Evolutionary conservation across 2,113 vertebrate species (phyloP).

Genomic region (Apteryx owenii): DNA sequence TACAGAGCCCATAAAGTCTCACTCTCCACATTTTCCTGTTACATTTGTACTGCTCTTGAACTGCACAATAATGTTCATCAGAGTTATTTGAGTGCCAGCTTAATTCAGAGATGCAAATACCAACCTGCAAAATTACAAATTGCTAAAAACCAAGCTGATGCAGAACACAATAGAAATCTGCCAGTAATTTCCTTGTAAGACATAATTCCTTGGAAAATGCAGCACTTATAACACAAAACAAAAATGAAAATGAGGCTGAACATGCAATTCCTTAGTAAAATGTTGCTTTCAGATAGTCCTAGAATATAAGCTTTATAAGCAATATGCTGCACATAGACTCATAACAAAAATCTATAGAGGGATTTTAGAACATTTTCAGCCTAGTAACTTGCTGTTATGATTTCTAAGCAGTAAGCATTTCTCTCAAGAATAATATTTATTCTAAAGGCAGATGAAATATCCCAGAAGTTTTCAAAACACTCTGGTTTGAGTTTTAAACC

Average conservation of each 20-base stretch:
- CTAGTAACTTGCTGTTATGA: neutral
- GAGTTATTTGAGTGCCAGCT: constrained; percentile 37
- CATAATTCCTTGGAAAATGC: constrained; percentile 52
- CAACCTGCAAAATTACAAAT: constrained; percentile 52
- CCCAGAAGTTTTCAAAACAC: constrained; percentile 65
- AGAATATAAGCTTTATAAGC: constrained; percentile 20
- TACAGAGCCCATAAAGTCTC: neutral
- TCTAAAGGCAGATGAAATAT: constrained; percentile 41
- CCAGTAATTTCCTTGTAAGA: neutral
- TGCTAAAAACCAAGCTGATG: constrained; percentile 59
- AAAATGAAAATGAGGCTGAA: constrained; percentile 8
- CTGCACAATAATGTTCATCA: constrained; percentile 23
- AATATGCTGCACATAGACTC: neutral
- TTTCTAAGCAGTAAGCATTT: constrained; percentile 1
- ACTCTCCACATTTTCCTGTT: neutral
- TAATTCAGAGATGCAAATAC: constrained; percentile 34
- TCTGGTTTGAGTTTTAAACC: constrained; percentile 67
- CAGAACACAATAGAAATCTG: constrained; percentile 26
- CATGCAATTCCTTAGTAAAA: constrained; percentile 26
- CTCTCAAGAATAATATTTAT: neutral
- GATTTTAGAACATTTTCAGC: neutral
- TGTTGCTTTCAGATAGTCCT: constrained; percentile 39
- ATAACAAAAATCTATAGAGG: neutral
- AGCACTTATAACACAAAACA: neutral
- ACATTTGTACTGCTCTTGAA: constrained; percentile 30